Evolutionary conservation across 64 coral and sea anemone genomes (phyloP).

Genomic region (Anthopleura sola): DNA sequence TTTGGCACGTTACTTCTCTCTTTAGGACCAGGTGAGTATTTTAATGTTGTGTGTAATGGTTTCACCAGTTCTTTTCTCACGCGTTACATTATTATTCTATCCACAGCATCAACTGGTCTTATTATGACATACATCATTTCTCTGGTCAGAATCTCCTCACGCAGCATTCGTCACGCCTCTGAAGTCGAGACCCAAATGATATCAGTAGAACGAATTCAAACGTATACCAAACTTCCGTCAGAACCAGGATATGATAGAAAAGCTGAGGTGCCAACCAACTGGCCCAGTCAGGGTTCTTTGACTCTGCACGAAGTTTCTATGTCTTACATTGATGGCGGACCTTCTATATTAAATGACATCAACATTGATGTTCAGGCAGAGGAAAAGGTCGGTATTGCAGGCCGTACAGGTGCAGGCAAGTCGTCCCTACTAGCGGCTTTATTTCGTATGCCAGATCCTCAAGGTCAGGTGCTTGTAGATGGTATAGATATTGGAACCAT

Average conservation of each 20-base stretch:
- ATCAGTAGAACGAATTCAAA: constrained; percentile 36
- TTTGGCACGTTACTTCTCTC: constrained; percentile 12
- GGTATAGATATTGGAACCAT: too few species aligned
- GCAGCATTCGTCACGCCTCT: not conserved
- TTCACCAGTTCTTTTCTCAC: not conserved
- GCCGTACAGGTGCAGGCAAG: constrained; percentile 56
- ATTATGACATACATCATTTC: not conserved
- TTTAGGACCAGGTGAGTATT: constrained; percentile 29
- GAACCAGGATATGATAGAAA: constrained; percentile 28
- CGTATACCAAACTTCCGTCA: constrained; percentile 9
- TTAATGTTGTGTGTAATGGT: too few species aligned
- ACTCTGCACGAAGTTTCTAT: not conserved
- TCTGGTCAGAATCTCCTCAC: not conserved
- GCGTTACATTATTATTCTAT: not conserved
- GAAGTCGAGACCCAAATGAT: constrained; percentile 42
- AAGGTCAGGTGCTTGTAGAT: constrained; percentile 32
- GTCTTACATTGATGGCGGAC: constrained; percentile 31
- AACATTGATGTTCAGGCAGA: constrained; percentile 19
- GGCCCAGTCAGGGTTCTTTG: constrained; percentile 29
- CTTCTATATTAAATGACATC: constrained; percentile 28
- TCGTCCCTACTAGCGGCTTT: constrained; percentile 41
- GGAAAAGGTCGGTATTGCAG: not conserved
- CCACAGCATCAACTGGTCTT: constrained; percentile 24
- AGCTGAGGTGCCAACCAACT: not conserved
- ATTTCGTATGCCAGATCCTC: constrained; percentile 48